A percentile compares a stretch with the other conserved stretches of the same genome.
phyloP scores from a whole-genome alignment of 2,797 vertebrate species.

The Loriculus beryllinus region DNA sequence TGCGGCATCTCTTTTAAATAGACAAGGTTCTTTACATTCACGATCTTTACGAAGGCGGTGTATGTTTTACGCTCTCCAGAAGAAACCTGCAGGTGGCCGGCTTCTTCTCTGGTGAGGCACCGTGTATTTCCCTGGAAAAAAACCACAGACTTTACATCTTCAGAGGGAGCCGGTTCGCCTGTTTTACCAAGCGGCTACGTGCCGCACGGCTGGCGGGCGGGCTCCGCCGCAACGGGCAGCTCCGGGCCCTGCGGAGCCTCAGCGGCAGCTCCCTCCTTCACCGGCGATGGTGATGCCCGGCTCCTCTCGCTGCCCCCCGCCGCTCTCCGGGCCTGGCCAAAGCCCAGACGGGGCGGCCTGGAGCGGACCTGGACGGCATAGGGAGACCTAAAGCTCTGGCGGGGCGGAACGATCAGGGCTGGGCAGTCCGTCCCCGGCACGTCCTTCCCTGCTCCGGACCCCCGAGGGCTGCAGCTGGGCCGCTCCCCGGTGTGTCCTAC shows the following conservation, averaged over 20 bases:
- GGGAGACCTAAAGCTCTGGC: neutral
- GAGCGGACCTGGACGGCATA: neutral
- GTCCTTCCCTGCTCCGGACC: neutral
- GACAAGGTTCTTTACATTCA: constrained; percentile 74
- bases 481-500: neutral
- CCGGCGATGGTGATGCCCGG: neutral
- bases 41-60: constrained; percentile 64
- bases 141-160: neutral
- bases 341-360: neutral
- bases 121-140: constrained; percentile 21
- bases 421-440: neutral
- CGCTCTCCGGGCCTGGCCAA: neutral
- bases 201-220: neutral
- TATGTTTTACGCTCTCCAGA: constrained; percentile 71
- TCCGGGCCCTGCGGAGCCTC: neutral
- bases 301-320: neutral
- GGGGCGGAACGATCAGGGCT: neutral
- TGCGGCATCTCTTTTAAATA: constrained; percentile 74
- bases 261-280: neutral
- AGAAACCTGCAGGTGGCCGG: constrained; percentile 72
- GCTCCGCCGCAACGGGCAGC: neutral
- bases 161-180: neutral
- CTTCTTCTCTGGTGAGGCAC: constrained; percentile 59
- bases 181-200: neutral
- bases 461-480: neutral